A percentile compares a stretch with the other conserved stretches of the same genome.
Evolutionary conservation across 2,888 invertebrate species (phyloP).

Genomic region (Drosophila nigritarsus): DNA sequence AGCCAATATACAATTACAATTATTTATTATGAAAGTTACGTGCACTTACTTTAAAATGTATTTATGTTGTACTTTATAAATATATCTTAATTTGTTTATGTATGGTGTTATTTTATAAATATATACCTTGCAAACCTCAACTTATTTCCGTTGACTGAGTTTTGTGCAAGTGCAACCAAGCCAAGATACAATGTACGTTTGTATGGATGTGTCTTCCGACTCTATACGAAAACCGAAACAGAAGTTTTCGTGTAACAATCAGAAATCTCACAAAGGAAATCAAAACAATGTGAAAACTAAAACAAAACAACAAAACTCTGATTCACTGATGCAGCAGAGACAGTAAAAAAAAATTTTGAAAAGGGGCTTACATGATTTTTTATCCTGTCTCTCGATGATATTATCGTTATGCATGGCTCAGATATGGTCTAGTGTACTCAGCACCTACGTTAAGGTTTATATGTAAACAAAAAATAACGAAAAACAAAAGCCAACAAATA

Average conservation of each 20-base stretch:
- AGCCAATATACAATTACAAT: conserved; percentile 10
- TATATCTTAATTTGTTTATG: conserved; percentile 12
- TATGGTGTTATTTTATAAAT: conserved; percentile 22
- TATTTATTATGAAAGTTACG: conserved; percentile 3
- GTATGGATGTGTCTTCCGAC: conserved; percentile 50
- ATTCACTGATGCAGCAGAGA: conserved; percentile 26
- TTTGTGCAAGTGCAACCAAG: conserved; percentile 53
- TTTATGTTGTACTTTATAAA: neutral
- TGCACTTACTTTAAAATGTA: neutral
- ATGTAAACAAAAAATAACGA: neutral
- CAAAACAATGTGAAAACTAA: conserved; percentile 42
- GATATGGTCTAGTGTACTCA: neutral
- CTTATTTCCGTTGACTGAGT: conserved; percentile 79
- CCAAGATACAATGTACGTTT: conserved; percentile 19
- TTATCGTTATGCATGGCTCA: neutral
- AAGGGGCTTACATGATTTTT: neutral
- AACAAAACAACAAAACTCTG: conserved; percentile 22
- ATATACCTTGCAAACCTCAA: conserved; percentile 33
- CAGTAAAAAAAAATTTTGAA: neutral
- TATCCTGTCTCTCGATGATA: neutral
- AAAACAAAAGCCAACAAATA: conserved; percentile 19
- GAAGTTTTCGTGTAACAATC: conserved; percentile 63
- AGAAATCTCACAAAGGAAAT: conserved; percentile 47
- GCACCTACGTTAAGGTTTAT: conserved; percentile 14
- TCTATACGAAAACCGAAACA: conserved; percentile 48